Percentiles rank a stretch among this genome's conserved stretches.
These are phyloP conservation scores for Pelecanus crispus DNA, from an alignment of 2,113 vertebrate genomes.

Conservation along the genomic window DNA sequence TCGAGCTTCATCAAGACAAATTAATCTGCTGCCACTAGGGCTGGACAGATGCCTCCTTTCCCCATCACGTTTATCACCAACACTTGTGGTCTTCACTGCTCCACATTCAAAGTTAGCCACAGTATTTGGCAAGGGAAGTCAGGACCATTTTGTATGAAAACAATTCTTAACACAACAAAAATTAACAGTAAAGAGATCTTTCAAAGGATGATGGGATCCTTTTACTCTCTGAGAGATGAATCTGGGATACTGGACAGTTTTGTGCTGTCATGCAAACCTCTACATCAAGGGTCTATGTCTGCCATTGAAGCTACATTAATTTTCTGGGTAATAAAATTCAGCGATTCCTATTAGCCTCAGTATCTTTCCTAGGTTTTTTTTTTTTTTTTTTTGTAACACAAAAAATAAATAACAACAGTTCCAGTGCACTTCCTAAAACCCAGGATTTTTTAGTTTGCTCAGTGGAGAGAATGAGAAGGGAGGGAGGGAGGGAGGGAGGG, in stretches of 20 bases:
- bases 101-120: not conserved
- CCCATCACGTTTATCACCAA: fast-evolving
- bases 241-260: not conserved
- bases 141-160: not conserved
- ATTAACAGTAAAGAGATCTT: not conserved
- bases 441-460: not conserved
- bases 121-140: not conserved
- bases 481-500: not conserved
- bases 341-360: not conserved
- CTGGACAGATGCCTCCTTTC: not conserved
- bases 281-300: not conserved
- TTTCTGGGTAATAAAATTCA: not conserved
- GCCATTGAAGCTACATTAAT: not conserved
- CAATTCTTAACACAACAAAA: not conserved
- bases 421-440: not conserved
- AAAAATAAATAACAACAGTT: not conserved
- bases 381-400: not conserved
- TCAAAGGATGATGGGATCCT: not conserved
- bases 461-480: not conserved
- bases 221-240: not conserved
- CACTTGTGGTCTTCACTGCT: not conserved
- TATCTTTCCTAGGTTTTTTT: not conserved
- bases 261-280: not conserved
- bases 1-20: not conserved
- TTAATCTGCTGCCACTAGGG: not conserved